phyloP scores from a whole-genome alignment of 2,113 vertebrate genomes.

The Maccullochella peelii region DNA sequence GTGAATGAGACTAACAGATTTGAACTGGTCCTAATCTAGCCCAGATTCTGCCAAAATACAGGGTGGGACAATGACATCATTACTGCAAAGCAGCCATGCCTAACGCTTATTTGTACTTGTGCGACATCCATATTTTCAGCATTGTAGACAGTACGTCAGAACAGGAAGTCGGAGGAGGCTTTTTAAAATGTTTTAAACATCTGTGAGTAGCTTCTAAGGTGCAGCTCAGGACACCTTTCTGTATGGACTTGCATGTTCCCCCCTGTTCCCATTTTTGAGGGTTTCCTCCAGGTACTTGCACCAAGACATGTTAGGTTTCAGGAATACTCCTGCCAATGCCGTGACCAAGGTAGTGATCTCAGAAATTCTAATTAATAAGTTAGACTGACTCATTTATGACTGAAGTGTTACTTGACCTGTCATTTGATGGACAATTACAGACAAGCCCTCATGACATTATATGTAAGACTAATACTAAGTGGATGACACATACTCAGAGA shows the following conservation, averaged over 20 bases:
- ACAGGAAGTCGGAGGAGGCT: constrained; percentile 29
- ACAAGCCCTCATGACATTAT: neutral
- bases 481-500: neutral
- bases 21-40: constrained; percentile 2
- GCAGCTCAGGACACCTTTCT: neutral
- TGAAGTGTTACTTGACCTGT: neutral
- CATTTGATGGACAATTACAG: neutral
- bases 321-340: neutral
- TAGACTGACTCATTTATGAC: neutral
- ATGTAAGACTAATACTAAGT: constrained; percentile 9
- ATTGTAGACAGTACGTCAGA: constrained; percentile 35
- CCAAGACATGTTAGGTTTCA: neutral
- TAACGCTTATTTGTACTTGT: constrained; percentile 20
- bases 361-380: neutral
- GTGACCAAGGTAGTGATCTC: neutral
- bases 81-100: constrained; percentile 3
- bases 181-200: constrained; percentile 20
- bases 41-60: constrained; percentile 13
- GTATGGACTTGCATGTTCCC: neutral
- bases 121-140: constrained; percentile 7
- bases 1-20: constrained; percentile 9
- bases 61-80: constrained; percentile 50
- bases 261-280: neutral
- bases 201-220: constrained; percentile 20
- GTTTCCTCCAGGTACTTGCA: constrained; percentile 1